A percentile compares a stretch with the other conserved stretches of the same genome.
Evolutionary conservation across 2,797 vertebrate genomes (phyloP).

Genomic region (Arctocebus calabarensis): DNA sequence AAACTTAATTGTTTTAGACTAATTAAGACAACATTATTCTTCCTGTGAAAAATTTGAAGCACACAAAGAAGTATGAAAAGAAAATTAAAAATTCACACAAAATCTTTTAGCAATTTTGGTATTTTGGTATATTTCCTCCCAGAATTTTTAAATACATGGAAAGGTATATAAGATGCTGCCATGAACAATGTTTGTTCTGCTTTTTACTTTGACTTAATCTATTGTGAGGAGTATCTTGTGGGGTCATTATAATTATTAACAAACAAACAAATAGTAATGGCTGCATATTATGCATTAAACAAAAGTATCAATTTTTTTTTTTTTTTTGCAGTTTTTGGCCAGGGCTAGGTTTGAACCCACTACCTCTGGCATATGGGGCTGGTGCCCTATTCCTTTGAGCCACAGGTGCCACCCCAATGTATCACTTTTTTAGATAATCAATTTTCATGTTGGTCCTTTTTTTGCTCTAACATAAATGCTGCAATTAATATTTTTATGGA

Average conservation of each 20-base stretch:
- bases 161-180: neutral
- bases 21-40: neutral
- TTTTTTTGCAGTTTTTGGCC: too few relatives aligned
- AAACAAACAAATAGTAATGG: neutral
- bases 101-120: neutral
- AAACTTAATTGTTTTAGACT: neutral
- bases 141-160: neutral
- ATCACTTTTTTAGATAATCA: neutral
- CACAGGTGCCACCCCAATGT: too few relatives aligned
- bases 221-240: neutral
- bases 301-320: neutral
- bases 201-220: neutral
- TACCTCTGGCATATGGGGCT: too few relatives aligned
- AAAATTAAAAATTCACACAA: neutral
- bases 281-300: neutral
- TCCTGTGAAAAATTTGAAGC: constrained; percentile 25
- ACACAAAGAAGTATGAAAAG: neutral
- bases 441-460: neutral
- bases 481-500: neutral
- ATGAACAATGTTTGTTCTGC: neutral
- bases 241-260: constrained; percentile 18
- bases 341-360: too few relatives aligned
- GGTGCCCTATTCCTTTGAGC: too few relatives aligned
- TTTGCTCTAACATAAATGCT: constrained; percentile 14
- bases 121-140: neutral